Percentiles rank a stretch among this genome's conserved stretches.
Conservation (phyloP, 2,888 invertebrate species). For the Sesamia inferens region DNA sequence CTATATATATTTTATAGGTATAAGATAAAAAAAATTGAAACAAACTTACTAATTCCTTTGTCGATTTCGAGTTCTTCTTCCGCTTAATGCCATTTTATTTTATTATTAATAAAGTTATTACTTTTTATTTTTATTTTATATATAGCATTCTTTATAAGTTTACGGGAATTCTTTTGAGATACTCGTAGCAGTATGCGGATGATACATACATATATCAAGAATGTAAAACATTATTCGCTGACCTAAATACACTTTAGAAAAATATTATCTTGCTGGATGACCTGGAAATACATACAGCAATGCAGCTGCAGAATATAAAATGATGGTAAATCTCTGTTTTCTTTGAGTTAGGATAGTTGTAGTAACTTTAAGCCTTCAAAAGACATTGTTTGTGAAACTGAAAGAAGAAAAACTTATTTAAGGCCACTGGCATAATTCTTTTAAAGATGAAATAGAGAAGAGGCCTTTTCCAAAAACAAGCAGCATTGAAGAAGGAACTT, state of each 20-base stretch:
- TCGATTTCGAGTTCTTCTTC: neutral
- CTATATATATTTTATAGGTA: no score
- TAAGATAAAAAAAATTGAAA: no score
- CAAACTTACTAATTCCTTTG: no score
- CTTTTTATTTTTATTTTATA: conserved; percentile 8
- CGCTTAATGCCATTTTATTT: neutral
- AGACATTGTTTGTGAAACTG: neutral
- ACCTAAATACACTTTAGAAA: conserved; percentile 62
- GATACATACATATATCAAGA: conserved; percentile 58
- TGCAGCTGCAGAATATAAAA: neutral
- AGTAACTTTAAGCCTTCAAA: neutral
- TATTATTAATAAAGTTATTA: neutral
- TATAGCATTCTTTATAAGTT: conserved; percentile 54
- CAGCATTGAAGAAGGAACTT: no score
- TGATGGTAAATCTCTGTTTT: neutral
- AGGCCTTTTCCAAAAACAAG: no score
- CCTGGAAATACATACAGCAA: neutral
- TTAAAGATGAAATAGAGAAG: no score
- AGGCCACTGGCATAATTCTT: no score
- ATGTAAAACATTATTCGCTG: conserved; percentile 64
- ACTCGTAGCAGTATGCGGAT: neutral
- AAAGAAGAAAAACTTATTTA: no score
- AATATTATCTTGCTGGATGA: neutral
- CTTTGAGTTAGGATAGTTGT: neutral
- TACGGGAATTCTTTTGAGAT: neutral